Evolutionary conservation across 23 tunicate genomes (phyloP), one percentile per base, ranked within the genome.

Genomic region (Ascidia mentula): DNA sequence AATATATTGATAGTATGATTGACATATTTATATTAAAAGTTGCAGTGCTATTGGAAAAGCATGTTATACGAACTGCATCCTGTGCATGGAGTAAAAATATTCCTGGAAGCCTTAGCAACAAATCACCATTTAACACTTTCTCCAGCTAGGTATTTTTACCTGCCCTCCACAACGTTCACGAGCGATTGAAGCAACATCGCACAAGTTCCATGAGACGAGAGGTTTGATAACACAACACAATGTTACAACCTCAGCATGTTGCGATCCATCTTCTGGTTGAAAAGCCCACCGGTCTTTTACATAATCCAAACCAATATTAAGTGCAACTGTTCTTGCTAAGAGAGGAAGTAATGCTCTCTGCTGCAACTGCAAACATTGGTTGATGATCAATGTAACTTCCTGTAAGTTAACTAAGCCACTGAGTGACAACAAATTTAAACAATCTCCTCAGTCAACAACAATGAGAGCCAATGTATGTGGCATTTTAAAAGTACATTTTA

Each of bases 161-260:
- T 93, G 96, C 17, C 99, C 99, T 15, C 99, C 99, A 77, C 99
- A 95, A 24, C 99, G 76, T 71, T 95, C 99, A 36, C 99, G 75
- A 38, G 84, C 60, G 33, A 87, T 53, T 17, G 96, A 73, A 28
- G 99, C 89, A 22, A 86, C 79, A 31, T 83, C 69, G 39, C 90
- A 92, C 77, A 95, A 79, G 38, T 95, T 90, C 99, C 99, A 95
- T 3, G 96, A 81, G 0, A 88, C 95, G 40, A 95, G 84, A 5
- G 99, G 96, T 45, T 95, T 95, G 40, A 95, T 95, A 77, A 87
- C 99, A 77, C 99, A 95, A 72, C 96, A 95, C 0, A 90, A 70
- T 31, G 92, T 95, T n/a, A 95, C 99, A 1, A 95, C 89, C 30
- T 95, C 96, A 5, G 84, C 84, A 40, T 93, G 98, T 36, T 93